phyloP scores from a whole-genome alignment of 2,113 vertebrate genomes.

The Notarius quadriscutis region DNA sequence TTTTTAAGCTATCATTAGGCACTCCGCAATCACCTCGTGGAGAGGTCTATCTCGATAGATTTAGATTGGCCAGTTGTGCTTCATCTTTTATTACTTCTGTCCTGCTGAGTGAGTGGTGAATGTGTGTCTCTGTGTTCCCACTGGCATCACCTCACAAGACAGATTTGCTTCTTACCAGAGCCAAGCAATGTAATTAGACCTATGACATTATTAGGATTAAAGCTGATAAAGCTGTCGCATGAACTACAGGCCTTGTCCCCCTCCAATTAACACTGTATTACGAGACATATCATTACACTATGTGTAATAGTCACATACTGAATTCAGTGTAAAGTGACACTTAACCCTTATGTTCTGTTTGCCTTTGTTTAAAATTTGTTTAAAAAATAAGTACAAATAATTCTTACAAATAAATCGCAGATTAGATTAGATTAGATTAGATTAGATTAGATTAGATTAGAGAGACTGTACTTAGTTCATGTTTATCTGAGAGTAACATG shows the following conservation, averaged over 20 bases:
- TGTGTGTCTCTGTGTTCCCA: conserved; percentile 18
- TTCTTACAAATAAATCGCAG: neutral
- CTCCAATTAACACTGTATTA: conserved; percentile 59
- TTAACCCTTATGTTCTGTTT: neutral
- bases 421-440: neutral
- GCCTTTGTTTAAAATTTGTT: neutral
- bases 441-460: neutral
- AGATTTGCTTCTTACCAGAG: conserved; percentile 34
- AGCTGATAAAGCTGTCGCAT: conserved; percentile 58
- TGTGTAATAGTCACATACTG: neutral
- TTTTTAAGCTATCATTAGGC: conserved; percentile 15
- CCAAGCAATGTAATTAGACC: conserved; percentile 53
- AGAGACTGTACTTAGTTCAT: neutral
- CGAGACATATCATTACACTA: conserved; percentile 22
- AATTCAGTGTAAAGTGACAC: neutral
- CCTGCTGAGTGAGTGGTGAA: conserved; percentile 25
- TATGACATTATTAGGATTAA: conserved; percentile 61
- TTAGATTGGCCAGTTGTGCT: conserved; percentile 28
- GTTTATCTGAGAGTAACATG: neutral
- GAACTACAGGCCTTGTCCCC: conserved; percentile 55
- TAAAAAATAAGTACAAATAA: neutral
- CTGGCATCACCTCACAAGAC: conserved; percentile 23
- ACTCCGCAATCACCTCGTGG: neutral
- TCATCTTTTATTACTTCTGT: conserved; percentile 28
- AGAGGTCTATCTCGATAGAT: conserved; percentile 19